Conservation (phyloP, 2,797 vertebrate genomes). For the Poecilia gillii region DNA sequence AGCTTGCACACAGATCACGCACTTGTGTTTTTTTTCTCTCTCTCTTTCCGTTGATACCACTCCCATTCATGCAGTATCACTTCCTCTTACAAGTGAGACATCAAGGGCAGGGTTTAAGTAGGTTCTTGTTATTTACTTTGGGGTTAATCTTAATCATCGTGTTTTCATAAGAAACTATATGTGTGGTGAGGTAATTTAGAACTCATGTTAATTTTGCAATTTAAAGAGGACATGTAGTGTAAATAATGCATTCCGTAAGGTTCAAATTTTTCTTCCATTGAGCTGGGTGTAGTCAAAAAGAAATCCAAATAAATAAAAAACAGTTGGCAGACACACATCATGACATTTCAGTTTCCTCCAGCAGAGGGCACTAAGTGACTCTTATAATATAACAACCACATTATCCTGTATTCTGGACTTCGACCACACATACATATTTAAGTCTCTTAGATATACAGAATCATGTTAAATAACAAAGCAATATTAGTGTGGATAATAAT, state of each 20-base stretch:
- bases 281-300: neutral
- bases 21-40: no score
- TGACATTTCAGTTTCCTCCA: no score
- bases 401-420: neutral
- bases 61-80: neutral
- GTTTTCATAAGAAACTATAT: neutral
- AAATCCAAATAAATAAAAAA: neutral
- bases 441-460: neutral
- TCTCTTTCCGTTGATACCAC: neutral
- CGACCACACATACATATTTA: neutral
- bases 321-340: neutral
- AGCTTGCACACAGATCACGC: neutral
- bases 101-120: neutral
- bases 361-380: neutral
- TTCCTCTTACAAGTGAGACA: neutral
- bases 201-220: neutral
- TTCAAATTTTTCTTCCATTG: neutral
- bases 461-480: neutral
- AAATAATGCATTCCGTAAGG: neutral
- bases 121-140: neutral
- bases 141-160: neutral
- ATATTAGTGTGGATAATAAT: no score
- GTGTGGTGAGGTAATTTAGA: neutral
- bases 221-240: neutral
- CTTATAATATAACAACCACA: neutral